A percentile compares a stretch with the other conserved stretches of the same genome.
Conservation (phyloP, 2,113 vertebrate genomes). For the Paracanthobrama guichenoti region DNA sequence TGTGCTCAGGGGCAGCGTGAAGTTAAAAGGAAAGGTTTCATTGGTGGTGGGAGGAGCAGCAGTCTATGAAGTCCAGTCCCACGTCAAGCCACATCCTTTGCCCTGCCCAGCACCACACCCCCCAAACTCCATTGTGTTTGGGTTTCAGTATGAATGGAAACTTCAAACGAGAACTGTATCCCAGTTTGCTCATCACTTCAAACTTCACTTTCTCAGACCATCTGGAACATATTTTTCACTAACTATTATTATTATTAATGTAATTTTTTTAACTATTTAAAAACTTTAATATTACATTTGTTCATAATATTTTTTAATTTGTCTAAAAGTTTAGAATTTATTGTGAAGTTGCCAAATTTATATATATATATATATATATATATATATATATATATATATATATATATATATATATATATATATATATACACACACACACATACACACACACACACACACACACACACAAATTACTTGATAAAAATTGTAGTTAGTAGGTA, state of each 20-base stretch:
- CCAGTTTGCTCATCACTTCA: neutral
- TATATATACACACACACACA: too few relatives aligned
- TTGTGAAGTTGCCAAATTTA: too few relatives aligned
- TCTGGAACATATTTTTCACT: neutral
- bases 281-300: too few relatives aligned
- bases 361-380: too few relatives aligned
- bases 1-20: conserved; percentile 41
- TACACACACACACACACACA: too few relatives aligned
- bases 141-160: neutral
- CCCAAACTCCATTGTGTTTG: neutral
- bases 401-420: too few relatives aligned
- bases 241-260: neutral
- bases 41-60: conserved; percentile 50
- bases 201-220: neutral
- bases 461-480: too few relatives aligned
- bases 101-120: conserved; percentile 23
- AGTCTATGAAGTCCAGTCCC: conserved; percentile 26
- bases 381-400: too few relatives aligned
- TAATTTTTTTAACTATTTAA: too few relatives aligned
- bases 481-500: too few relatives aligned
- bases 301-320: too few relatives aligned
- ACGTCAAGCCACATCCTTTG: conserved; percentile 27
- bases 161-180: neutral
- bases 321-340: too few relatives aligned
- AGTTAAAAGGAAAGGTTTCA: conserved; percentile 48